These are phyloP conservation scores for Diloba caeruleocephala DNA, from an alignment of 2,888 invertebrate genomes.

Conservation along the genomic window DNA sequence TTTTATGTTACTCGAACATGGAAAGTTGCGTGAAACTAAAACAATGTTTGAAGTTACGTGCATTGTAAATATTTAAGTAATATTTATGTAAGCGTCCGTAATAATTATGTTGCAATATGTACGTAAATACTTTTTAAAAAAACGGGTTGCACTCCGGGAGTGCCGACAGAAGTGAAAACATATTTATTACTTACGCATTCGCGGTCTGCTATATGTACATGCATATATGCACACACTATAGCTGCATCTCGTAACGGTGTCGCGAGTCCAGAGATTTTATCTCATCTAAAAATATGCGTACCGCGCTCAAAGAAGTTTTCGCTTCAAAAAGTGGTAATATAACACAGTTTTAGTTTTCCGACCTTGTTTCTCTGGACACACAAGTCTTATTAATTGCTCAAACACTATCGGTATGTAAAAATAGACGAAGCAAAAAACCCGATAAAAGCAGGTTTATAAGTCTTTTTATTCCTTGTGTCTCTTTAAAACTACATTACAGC, in stretches of 20 bases:
- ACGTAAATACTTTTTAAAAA: slow-evolving; percentile 22
- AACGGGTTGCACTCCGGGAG: too few species aligned
- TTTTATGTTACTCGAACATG: slow-evolving; percentile 40
- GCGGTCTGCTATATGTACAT: too few species aligned
- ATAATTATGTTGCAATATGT: slow-evolving; percentile 13
- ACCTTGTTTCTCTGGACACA: neutral
- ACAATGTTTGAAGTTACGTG: slow-evolving; percentile 44
- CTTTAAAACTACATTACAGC: neutral
- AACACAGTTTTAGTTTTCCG: neutral
- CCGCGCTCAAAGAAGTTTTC: too few species aligned
- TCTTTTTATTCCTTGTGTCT: neutral
- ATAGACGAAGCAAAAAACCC: slow-evolving; percentile 1
- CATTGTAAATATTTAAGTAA: slow-evolving; percentile 36
- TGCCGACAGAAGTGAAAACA: too few species aligned
- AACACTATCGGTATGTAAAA: slow-evolving; percentile 3
- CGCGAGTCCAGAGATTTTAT: too few species aligned
- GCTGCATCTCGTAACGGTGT: too few species aligned
- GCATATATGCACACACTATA: too few species aligned
- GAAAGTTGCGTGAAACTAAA: slow-evolving; percentile 42
- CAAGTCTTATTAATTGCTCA: neutral
- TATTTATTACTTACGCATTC: too few species aligned
- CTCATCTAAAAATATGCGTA: too few species aligned
- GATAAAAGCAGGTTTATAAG: too few species aligned
- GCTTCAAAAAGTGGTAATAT: too few species aligned
- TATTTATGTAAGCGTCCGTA: slow-evolving; percentile 33